Percentiles rank a stretch among this genome's conserved stretches.
Evolutionary conservation across 2,888 invertebrate genomes (phyloP).

Genomic region (Drosophila neonasuta): DNA sequence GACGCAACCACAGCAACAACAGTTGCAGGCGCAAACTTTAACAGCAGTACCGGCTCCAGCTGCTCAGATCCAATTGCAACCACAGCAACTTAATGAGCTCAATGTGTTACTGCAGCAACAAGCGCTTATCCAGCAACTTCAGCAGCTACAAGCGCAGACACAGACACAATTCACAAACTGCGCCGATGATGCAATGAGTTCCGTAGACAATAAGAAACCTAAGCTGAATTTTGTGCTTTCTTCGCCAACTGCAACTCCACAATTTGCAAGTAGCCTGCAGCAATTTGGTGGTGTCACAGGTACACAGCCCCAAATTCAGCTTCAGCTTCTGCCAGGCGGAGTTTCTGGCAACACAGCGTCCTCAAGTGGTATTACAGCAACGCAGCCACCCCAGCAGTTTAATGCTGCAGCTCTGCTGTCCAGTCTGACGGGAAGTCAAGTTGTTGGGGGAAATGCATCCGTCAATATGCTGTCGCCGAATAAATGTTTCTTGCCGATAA

Average conservation of each 20-base stretch:
- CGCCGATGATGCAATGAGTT: slow-evolving; percentile 49
- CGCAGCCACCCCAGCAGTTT: slow-evolving; percentile 59
- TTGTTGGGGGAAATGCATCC: slow-evolving; percentile 26
- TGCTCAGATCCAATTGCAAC: slow-evolving; percentile 66
- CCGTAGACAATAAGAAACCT: slow-evolving; percentile 78
- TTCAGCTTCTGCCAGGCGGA: slow-evolving; percentile 53
- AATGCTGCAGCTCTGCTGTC: slow-evolving; percentile 65
- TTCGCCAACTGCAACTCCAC: slow-evolving; percentile 62
- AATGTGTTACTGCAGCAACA: slow-evolving; percentile 59
- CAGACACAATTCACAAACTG: slow-evolving; percentile 47
- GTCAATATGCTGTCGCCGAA: slow-evolving; percentile 76
- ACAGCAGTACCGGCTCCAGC: slow-evolving; percentile 41
- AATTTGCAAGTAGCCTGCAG: slow-evolving; percentile 38
- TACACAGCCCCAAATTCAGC: slow-evolving; percentile 64
- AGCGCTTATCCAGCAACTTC: slow-evolving; percentile 66
- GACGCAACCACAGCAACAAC: slow-evolving; percentile 54
- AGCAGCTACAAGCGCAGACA: slow-evolving; percentile 53
- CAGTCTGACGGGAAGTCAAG: slow-evolving; percentile 52
- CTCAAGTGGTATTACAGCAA: neutral
- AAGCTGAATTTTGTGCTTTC: slow-evolving; percentile 81
- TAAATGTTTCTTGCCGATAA: slow-evolving; percentile 82
- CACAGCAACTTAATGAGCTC: slow-evolving; percentile 72
- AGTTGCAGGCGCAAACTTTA: slow-evolving; percentile 54
- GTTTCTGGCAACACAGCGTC: neutral
- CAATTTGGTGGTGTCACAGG: slow-evolving; percentile 37